phyloP scores from a whole-genome alignment of 1,140 invertebrate genomes.

The Calephelis nemesis region DNA sequence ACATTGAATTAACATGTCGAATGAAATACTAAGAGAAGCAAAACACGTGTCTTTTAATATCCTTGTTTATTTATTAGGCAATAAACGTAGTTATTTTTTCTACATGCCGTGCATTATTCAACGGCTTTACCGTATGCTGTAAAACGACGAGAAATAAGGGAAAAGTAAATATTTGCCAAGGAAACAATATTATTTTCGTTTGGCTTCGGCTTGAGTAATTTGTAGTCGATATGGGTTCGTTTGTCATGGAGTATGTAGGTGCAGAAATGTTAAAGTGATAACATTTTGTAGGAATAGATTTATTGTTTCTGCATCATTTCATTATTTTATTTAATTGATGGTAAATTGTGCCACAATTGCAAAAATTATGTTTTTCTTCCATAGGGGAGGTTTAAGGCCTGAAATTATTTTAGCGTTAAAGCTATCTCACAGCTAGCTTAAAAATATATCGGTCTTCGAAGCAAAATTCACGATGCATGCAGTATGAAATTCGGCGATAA shows the following conservation, averaged over 20 bases:
- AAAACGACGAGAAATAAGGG: constrained; percentile 48
- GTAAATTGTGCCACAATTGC: no score
- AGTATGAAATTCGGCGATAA: no score
- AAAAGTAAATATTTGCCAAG: constrained; percentile 68
- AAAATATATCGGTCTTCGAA: no score
- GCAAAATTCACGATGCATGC: no score
- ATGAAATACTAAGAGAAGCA: constrained; percentile 1
- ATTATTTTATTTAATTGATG: no score
- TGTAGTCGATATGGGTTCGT: constrained; percentile 69
- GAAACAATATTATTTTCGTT: constrained; percentile 74
- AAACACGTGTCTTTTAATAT: constrained; percentile 21
- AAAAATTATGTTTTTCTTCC: no score
- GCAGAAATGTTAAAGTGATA: not conserved
- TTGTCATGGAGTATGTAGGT: constrained; percentile 41
- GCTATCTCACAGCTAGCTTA: no score
- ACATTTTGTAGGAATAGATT: no score
- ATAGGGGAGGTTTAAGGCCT: no score
- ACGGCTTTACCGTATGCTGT: constrained; percentile 22
- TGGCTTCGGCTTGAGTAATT: constrained; percentile 51
- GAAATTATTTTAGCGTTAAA: no score
- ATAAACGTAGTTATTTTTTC: constrained; percentile 30
- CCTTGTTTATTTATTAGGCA: constrained; percentile 25
- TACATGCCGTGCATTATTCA: constrained; percentile 30
- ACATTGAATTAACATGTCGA: constrained; percentile 19
- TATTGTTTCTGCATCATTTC: no score